phyloP scores from a whole-genome alignment of 2,888 invertebrate genomes.

The Aporophyla nigra region DNA sequence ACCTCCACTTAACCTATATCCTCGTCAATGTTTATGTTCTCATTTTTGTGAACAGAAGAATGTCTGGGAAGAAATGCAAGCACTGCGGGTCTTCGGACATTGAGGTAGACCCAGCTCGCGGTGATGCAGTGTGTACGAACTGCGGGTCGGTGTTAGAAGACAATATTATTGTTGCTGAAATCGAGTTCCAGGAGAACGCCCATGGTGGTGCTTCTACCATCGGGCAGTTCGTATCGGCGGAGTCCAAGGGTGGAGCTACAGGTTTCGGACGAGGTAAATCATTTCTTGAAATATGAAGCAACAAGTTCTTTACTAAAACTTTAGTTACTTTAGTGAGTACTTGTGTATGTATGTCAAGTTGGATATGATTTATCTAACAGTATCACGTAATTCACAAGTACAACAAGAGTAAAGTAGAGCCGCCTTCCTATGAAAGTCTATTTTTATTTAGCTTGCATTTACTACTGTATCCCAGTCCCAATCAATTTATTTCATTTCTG shows the following conservation, averaged over 20 bases:
- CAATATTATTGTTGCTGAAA: constrained; percentile 98
- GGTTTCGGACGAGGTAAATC: constrained; percentile 93
- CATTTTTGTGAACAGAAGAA: constrained; percentile 64
- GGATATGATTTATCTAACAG: neutral
- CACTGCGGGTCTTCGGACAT: constrained; percentile 97
- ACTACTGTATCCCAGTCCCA: neutral
- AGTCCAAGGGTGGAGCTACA: constrained; percentile 96
- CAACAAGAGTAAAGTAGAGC: no score
- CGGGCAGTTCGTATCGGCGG: constrained; percentile 98
- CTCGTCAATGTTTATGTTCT: constrained; percentile 41
- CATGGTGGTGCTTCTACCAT: constrained; percentile 96
- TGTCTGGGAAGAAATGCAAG: constrained; percentile 95
- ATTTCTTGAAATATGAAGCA: neutral
- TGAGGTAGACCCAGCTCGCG: constrained; percentile 98
- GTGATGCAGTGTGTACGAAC: constrained; percentile 98
- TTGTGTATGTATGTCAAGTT: neutral
- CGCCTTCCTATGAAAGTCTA: neutral
- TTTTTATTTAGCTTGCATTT: neutral
- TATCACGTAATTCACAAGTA: neutral
- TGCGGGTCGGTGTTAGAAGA: constrained; percentile 99
- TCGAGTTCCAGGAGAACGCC: constrained; percentile 98
- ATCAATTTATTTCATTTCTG: neutral
- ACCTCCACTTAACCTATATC: constrained; percentile 50
- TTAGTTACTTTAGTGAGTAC: neutral
- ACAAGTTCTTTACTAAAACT: neutral